Conservation (phyloP, 2,113 vertebrate species). For the Barnardius zonarius region DNA sequence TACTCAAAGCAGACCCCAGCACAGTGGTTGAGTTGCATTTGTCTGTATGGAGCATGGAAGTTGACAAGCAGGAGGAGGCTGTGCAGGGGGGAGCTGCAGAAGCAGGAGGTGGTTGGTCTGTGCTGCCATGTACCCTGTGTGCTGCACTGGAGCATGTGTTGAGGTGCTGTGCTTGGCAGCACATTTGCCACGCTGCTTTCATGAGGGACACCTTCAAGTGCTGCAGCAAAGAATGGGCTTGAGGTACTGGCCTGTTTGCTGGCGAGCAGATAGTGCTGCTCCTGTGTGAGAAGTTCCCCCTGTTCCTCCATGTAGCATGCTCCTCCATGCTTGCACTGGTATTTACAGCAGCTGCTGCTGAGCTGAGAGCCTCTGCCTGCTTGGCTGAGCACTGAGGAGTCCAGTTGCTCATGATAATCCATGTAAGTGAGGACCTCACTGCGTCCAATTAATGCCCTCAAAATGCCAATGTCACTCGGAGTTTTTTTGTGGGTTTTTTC, state of each 20-base stretch:
- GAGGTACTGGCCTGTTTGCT: neutral
- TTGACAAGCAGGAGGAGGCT: neutral
- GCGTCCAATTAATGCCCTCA: neutral
- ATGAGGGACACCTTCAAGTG: neutral
- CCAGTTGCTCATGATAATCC: neutral
- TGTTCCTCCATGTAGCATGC: neutral
- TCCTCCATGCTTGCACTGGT: accelerated
- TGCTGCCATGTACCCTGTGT: accelerated
- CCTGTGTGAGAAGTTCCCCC: neutral
- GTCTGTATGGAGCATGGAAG: neutral
- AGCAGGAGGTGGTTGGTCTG: accelerated
- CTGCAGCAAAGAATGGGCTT: neutral
- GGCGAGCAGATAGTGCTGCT: neutral
- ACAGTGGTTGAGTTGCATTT: neutral
- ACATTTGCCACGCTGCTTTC: accelerated
- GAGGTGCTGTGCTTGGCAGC: accelerated
- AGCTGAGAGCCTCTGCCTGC: accelerated
- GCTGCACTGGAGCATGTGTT: accelerated
- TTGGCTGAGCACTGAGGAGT: neutral
- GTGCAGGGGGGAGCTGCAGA: neutral
- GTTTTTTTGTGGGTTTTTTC: neutral
- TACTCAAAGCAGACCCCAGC: neutral
- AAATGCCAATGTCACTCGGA: neutral
- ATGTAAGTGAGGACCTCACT: neutral
- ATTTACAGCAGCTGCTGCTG: neutral